Evolutionary conservation across 2,113 vertebrate genomes (phyloP).

Genomic region (Nanorana parkeri): DNA sequence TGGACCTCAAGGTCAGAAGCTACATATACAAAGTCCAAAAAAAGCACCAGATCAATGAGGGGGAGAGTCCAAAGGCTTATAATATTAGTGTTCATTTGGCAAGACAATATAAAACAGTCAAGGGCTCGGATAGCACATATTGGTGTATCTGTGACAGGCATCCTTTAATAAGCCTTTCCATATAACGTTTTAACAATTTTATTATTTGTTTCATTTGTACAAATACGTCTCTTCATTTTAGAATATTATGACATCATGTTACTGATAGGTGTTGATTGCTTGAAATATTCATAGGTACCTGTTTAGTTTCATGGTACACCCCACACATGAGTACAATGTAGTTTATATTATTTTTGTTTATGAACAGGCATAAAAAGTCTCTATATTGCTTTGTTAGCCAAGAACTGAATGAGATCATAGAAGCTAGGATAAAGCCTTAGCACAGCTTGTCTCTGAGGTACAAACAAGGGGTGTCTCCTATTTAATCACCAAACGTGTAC

Average conservation of each 20-base stretch:
- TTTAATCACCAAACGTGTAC: constrained; percentile 49
- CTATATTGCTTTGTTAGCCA: constrained; percentile 26
- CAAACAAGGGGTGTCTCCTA: constrained; percentile 61
- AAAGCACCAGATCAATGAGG: no score
- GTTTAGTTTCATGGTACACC: not conserved
- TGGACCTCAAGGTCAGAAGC: no score
- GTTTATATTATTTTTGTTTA: constrained; percentile 29
- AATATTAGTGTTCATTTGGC: no score
- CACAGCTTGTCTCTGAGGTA: constrained; percentile 58
- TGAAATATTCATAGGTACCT: not conserved
- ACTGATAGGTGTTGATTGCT: not conserved
- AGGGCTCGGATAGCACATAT: no score
- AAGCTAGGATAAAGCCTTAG: constrained; percentile 64
- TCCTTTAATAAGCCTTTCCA: no score
- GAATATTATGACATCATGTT: not conserved
- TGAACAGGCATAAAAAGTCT: constrained; percentile 24
- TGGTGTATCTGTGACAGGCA: no score
- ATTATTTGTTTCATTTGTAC: not conserved
- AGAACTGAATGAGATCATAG: constrained; percentile 50
- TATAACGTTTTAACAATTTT: not conserved
- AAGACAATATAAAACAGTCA: no score
- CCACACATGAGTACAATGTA: constrained; percentile 14
- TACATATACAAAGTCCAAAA: no score
- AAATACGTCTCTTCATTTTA: not conserved
- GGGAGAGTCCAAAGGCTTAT: no score